Percentiles rank a stretch among this genome's conserved stretches.
These are phyloP conservation scores for Ridgeia piscesae DNA, from an alignment of 1,140 invertebrate genomes.

Conservation along the genomic window DNA sequence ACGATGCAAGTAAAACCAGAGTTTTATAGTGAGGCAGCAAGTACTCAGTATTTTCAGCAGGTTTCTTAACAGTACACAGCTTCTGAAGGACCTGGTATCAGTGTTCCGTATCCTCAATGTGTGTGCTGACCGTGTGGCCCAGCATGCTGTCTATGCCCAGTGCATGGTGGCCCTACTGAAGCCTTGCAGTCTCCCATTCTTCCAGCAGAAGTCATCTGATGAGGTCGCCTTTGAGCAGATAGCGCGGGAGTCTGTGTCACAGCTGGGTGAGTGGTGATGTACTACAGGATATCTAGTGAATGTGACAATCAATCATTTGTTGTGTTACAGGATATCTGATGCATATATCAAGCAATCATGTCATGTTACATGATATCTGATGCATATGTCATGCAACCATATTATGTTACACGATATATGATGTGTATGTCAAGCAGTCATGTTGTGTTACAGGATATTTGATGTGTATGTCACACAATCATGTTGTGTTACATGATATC, in stretches of 20 bases:
- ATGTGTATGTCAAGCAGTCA: neutral
- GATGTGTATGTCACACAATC: neutral
- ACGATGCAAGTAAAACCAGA: neutral
- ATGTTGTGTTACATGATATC: neutral
- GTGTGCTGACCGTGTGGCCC: constrained; percentile 52
- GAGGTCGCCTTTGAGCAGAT: constrained; percentile 55
- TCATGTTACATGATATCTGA: neutral
- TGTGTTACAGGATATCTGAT: constrained; percentile 1
- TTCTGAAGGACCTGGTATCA: constrained; percentile 55
- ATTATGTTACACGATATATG: neutral
- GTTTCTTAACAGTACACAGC: constrained; percentile 33
- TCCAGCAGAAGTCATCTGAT: constrained; percentile 58
- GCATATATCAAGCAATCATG: neutral
- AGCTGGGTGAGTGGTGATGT: constrained; percentile 45
- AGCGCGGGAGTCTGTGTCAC: constrained; percentile 53
- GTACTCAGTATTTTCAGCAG: neutral
- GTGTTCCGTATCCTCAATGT: constrained; percentile 56
- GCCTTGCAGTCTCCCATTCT: constrained; percentile 51
- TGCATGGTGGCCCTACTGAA: constrained; percentile 51
- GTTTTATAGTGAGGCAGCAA: neutral
- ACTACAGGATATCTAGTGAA: neutral
- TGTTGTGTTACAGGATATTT: neutral
- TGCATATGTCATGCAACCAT: neutral
- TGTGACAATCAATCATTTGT: neutral
- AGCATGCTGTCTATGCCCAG: constrained; percentile 48